phyloP scores from a whole-genome alignment of 2,888 invertebrate genomes.

The Caradrina clavipalpis region DNA sequence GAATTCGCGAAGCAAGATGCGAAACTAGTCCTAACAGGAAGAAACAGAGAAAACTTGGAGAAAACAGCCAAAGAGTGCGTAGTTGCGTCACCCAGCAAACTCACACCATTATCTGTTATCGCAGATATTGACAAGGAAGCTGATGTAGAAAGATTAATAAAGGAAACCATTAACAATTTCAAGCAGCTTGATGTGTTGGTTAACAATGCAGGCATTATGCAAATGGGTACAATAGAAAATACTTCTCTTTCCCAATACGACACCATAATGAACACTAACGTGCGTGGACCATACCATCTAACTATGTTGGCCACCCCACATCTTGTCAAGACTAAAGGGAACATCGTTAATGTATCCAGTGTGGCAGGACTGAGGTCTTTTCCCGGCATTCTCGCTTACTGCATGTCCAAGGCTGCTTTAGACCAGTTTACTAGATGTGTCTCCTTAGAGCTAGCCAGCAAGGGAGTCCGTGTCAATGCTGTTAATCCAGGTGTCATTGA shows the following conservation, averaged over 20 bases:
- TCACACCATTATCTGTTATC: conserved; percentile 87
- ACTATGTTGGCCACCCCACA: conserved; percentile 95
- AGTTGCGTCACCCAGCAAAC: conserved; percentile 68
- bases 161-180: conserved; percentile 92
- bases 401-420: conserved; percentile 96
- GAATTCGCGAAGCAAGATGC: conserved; percentile 92
- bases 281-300: conserved; percentile 93
- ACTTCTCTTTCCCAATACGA: conserved; percentile 95
- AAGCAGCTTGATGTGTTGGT: conserved; percentile 93
- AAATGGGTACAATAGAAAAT: conserved; percentile 94
- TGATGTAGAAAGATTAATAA: conserved; percentile 92
- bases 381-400: conserved; percentile 95
- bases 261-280: conserved; percentile 95
- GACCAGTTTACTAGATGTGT: conserved; percentile 97
- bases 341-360: conserved; percentile 97
- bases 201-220: conserved; percentile 96
- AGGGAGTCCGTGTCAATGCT: conserved; percentile 95
- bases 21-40: conserved; percentile 91
- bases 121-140: conserved; percentile 92
- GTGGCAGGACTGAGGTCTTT: conserved; percentile 96
- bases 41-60: conserved; percentile 92
- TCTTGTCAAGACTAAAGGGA: conserved; percentile 94
- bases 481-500: conserved; percentile 97
- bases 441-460: conserved; percentile 94
- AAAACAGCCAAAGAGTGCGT: conserved; percentile 90